Conservation (phyloP, 2,888 invertebrate species). For the Pollenia angustigena region DNA sequence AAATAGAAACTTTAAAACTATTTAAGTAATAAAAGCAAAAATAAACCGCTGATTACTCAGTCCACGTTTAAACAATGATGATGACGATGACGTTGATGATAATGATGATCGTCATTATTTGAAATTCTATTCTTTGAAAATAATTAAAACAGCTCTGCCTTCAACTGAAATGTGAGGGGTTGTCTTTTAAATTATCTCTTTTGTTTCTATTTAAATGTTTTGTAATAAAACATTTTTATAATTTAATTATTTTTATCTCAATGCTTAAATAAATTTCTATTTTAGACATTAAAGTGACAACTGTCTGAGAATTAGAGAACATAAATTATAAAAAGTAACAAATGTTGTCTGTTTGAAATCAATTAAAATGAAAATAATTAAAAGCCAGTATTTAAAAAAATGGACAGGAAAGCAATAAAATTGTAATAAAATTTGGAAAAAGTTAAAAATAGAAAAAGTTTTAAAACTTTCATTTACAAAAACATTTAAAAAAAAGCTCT, state of each 20-base stretch:
- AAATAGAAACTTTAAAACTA: slow-evolving; percentile 22
- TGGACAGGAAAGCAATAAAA: background rate
- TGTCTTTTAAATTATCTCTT: background rate
- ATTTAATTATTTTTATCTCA: slow-evolving; percentile 4
- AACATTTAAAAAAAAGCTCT: too few relatives aligned
- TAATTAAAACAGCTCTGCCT: background rate
- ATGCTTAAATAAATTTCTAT: slow-evolving; percentile 2
- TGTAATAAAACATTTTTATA: slow-evolving; percentile 38
- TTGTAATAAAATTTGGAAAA: background rate
- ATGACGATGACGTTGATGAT: background rate
- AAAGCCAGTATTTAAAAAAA: slow-evolving; percentile 22
- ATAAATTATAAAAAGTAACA: slow-evolving; percentile 11
- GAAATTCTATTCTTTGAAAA: background rate
- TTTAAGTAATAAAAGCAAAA: slow-evolving; percentile 43
- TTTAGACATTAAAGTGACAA: slow-evolving; percentile 7
- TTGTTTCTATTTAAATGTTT: slow-evolving; percentile 34
- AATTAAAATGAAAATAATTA: slow-evolving; percentile 20
- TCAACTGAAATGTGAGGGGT: background rate
- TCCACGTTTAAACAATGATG: background rate
- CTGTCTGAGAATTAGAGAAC: background rate
- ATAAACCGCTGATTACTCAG: slow-evolving; percentile 21
- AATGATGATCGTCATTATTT: background rate
- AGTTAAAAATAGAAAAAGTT: background rate
- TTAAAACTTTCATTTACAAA: background rate
- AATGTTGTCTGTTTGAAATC: slow-evolving; percentile 2